Base-by-base conservation (phyloP, 2,113 vertebrate species). In the Meles meles region DNA sequence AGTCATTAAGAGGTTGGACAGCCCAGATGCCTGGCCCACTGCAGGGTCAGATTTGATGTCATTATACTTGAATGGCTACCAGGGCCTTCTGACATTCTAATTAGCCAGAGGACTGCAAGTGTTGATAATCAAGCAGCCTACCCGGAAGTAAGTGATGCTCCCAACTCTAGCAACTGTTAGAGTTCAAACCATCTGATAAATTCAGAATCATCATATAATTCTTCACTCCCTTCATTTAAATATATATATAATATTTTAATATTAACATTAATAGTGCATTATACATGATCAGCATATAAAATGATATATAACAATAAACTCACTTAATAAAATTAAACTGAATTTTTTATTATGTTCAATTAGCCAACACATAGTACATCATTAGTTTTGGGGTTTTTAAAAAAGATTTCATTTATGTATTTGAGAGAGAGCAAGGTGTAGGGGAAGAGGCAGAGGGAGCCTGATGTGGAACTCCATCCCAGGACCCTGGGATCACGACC, bases 141-240 rank as follows among this genome's bases (percentile, higher is more conserved):
- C n/a, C 52, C 84, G 84, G 86, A 80, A 93, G 25, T 52, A 88
- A 94, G 94, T 93, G 93, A 93, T 69, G 6, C n/a, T 80, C 59
- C 8, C 29, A 37, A 80, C 23, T 52, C 21, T 52, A 80, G 13
- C 29, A 95, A 85, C 39, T 93, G 1, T 69, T 12, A 84, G 31
- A 34, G n/a, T 79, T 95, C 27, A 80, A 39, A 84, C 7, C 52
- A 93, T 69, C 31, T 52, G 65, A 86, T 86, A 95, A 92, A 79
- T 67, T 55, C 94, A 83, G 37, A 55, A 65, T 65, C 21, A 47
- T 7, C 11, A 61, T 18, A 20, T 57, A 83, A 79, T 92, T 89
- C 65, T 94, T 47, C 8, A n/a, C 15, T 57, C 15, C 12, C 10
- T 21, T 31, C 3, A 31, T 77, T 85, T 88, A 23, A 37, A 14